Evolutionary conservation across 2,888 invertebrate species (phyloP).

Genomic region (Isotomurus palustris): DNA sequence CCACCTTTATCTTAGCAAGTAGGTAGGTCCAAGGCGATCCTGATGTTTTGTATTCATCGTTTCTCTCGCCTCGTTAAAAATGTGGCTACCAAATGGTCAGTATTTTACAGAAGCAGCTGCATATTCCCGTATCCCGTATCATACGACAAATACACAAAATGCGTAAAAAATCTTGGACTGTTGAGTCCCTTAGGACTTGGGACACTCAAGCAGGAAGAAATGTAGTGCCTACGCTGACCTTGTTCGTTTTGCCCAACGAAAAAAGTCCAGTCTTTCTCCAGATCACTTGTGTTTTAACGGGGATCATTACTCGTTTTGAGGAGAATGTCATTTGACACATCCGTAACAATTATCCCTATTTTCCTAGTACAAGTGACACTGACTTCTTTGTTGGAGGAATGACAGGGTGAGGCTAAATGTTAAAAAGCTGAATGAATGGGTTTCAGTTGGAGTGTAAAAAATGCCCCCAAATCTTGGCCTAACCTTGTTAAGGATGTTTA

Average conservation of each 20-base stretch:
- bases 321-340: not conserved
- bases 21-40: too few species aligned
- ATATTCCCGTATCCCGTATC: not conserved
- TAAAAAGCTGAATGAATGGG: too few species aligned
- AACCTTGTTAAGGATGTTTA: too few species aligned
- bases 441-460: too few species aligned
- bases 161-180: slow-evolving; percentile 9
- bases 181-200: not conserved
- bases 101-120: slow-evolving; percentile 5
- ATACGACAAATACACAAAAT: not conserved
- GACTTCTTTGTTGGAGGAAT: not conserved
- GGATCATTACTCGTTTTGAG: slow-evolving; percentile 1
- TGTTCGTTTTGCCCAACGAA: not conserved
- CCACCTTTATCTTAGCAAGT: slow-evolving; percentile 2
- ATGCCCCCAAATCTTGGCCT: too few species aligned
- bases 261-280: not conserved
- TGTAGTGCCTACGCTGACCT: not conserved
- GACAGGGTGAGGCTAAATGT: not conserved
- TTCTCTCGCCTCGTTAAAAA: slow-evolving; percentile 41
- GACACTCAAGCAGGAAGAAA: too few species aligned
- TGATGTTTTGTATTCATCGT: slow-evolving; percentile 17
- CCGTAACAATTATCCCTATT: slow-evolving; percentile 5
- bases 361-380: not conserved
- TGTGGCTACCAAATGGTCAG: slow-evolving; percentile 46
- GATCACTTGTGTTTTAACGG: too few species aligned